Base-by-base conservation (phyloP, 2,797 vertebrate species). In the Diceros bicornis region DNA sequence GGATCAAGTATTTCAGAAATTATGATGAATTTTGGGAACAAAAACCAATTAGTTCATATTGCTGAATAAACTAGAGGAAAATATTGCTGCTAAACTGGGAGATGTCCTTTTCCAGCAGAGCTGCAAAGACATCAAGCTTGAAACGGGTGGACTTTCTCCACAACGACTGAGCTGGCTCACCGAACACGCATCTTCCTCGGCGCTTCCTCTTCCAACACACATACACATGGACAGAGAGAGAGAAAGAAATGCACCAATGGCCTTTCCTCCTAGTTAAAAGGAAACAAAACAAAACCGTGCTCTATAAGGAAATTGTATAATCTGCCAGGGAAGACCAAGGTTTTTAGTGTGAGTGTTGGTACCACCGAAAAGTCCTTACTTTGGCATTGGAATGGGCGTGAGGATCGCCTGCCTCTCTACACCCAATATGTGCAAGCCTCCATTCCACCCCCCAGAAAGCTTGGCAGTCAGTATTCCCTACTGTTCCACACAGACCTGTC, bases 1-100 rank as follows among this genome's bases (percentile, higher is more conserved):
- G 27, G 23, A 59, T 90, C 41, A 50, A 17, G 25, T 77, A n/a
- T 69, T 91, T 78, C 62, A 95, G 29, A 86, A 95, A 91, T 72
- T 41, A 14, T 32, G 50, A 86, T 61, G 21, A 79, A 44, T 55
- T 57, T 64, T n/a, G 21, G 47, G 8, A 23, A 62, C 13, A 72
- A 62, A 86, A 34, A 2, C 1, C 25, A 71, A 2, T 6, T 29
- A 12, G 12, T 62, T 64, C 34, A 55, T 29, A 21, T 55, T 32
- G 47, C 13, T 64, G 47, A 79, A 52, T 62, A 78, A 69, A 17
- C n/a, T n/a, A 91, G 25, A 62, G 41, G 10, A 25, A 44, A 47
- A 79, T 71, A 20, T 11, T 84, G 4, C 13, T 50, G 17, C 41
- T 14, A 62, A 91, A 16, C 50, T 68, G 11, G 64, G n/a, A n/a